These are phyloP conservation scores for Brienomyrus longianalis DNA, from an alignment of 2,113 vertebrate genomes.

Conservation along the genomic window DNA sequence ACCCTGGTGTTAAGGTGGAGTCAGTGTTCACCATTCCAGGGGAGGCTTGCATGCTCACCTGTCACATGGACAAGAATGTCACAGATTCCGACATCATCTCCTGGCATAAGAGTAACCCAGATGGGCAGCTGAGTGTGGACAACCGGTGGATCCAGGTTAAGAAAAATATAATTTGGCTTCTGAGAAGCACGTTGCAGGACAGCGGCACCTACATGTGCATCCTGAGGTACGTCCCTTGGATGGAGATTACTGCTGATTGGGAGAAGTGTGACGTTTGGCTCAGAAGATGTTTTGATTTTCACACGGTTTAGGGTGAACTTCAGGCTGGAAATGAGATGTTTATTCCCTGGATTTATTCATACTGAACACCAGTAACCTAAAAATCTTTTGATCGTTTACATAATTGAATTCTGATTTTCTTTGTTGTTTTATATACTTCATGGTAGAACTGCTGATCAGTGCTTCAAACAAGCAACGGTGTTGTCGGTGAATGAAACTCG, in stretches of 20 bases:
- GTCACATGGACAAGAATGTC: conserved; percentile 35
- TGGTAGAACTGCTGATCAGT: conserved; percentile 44
- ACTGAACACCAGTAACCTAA: background rate
- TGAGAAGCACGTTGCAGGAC: conserved; percentile 58
- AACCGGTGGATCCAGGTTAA: conserved; percentile 51
- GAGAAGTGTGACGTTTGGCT: background rate
- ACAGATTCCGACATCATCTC: conserved; percentile 54
- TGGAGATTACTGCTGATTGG: background rate
- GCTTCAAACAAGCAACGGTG: conserved; percentile 41
- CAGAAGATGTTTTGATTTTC: background rate
- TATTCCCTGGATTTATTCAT: background rate
- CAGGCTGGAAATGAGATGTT: background rate
- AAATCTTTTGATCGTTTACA: background rate
- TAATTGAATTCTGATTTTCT: background rate
- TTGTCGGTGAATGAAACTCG: conserved; percentile 36
- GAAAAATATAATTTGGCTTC: conserved; percentile 67
- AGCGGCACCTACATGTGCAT: conserved; percentile 63
- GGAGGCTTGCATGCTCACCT: conserved; percentile 49
- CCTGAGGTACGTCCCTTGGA: conserved; percentile 57
- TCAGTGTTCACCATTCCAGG: conserved; percentile 49
- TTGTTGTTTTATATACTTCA: background rate
- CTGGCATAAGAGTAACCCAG: conserved; percentile 64
- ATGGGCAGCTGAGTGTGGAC: conserved; percentile 37
- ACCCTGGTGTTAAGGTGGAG: conserved; percentile 33
- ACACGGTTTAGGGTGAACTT: background rate